Base-by-base conservation (phyloP, 2,888 invertebrate species). In the Endomychus coccineus region DNA sequence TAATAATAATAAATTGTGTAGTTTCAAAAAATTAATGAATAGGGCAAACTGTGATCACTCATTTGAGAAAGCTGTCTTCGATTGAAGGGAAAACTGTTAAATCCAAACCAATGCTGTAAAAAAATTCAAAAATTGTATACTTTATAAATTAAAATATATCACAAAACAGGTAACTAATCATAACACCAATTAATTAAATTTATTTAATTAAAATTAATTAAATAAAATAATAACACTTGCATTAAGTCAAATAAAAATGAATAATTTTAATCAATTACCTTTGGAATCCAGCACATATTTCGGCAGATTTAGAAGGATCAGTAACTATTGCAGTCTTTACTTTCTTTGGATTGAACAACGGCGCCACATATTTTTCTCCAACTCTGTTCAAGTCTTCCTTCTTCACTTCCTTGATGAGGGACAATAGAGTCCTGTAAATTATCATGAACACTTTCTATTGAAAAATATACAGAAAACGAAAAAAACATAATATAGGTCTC, bases 251-350 rank as follows among this genome's bases (percentile, higher is more conserved):
- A n/a, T n/a, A n/a, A 38, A 40, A 34, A 24, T n/a, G n/a, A n/a
- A n/a, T n/a, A n/a, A n/a, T n/a, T n/a, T n/a, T n/a, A n/a, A n/a
- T n/a, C n/a, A n/a, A 29, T 68, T 56, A 83, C 83, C 73, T 74
- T 54, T 75, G 72, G 50, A 88, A 81, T 4, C 75, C 77, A 7
- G 71, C 65, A 25, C 73, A 69, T 46, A 84, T 67, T 55, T 83
- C 80, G 11, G 71, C 66, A 30, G 81, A 78, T 66, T 86, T 86
- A 40, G 78, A 71, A 7, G 86, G 82, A 60, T 85, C 83, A 57
- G 86, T 87, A 16, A 83, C 83, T 45, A 88, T 66, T 11, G 81
- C 77, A n/a, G 82, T 75, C 55, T 75, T 76, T 32, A 76, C 70
- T 39, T 64, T 55, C 9, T 62, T 59, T 0, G 74, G 62, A 53